Evolutionary conservation across 2,113 vertebrate genomes (phyloP).

Genomic region (Lampris megalopsis): DNA sequence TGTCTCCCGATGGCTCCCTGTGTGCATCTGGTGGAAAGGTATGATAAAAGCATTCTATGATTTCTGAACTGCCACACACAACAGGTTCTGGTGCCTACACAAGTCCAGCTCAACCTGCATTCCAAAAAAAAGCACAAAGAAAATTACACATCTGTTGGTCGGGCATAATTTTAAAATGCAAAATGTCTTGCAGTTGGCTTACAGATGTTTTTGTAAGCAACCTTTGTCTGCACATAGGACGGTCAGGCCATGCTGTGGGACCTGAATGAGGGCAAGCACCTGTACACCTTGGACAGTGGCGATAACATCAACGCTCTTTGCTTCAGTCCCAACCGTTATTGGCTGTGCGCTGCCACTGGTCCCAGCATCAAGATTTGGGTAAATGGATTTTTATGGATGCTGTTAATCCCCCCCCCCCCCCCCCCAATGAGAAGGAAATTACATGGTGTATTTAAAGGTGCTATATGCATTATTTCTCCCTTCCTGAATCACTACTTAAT

Average conservation of each 20-base stretch:
- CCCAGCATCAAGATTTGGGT: constrained; percentile 99
- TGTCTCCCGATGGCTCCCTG: constrained; percentile 96
- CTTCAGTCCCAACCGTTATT: constrained; percentile 98
- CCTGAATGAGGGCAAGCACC: constrained; percentile 96
- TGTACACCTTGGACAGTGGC: constrained; percentile 94
- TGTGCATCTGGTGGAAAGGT: constrained; percentile 97
- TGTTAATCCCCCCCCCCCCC: no score
- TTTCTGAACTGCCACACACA: neutral
- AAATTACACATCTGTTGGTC: no score
- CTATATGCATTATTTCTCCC: no score
- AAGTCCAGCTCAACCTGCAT: no score
- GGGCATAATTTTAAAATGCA: neutral
- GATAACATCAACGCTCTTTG: constrained; percentile 95
- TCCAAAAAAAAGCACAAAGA: no score
- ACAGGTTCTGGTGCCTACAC: no score
- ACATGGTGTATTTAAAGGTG: neutral
- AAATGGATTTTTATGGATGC: no score
- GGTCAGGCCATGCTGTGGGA: constrained; percentile 99
- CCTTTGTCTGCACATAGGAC: constrained; percentile 77
- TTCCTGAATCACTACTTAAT: no score
- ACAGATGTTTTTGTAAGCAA: neutral
- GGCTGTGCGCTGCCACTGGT: constrained; percentile 97
- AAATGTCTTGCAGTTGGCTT: neutral
- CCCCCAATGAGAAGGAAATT: neutral
- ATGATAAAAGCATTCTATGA: neutral